phyloP scores from a whole-genome alignment of 2,113 vertebrate species.

The Pampusana beccarii region DNA sequence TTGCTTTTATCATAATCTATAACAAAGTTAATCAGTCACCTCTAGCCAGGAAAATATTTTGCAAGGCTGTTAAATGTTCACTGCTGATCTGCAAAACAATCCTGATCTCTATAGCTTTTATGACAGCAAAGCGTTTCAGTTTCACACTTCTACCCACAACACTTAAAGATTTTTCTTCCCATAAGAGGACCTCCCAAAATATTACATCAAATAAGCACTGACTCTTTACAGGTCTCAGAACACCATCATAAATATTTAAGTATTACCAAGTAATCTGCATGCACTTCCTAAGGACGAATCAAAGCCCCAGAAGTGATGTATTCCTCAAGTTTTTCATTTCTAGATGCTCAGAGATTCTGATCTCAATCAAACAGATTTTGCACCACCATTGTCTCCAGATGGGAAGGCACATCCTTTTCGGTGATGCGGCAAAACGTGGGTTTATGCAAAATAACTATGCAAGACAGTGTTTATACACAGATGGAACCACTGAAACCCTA shows the following conservation, averaged over 20 bases:
- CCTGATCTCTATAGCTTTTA: neutral
- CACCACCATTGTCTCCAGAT: neutral
- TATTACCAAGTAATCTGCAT: neutral
- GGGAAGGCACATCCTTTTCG: neutral
- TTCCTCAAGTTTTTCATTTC: neutral
- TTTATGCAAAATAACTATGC: neutral
- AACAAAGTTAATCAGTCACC: conserved; percentile 48
- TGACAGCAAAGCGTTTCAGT: neutral
- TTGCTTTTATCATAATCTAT: conserved; percentile 33
- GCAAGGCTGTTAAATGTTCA: neutral
- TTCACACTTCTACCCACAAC: neutral
- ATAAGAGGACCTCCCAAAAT: neutral
- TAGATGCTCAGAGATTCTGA: neutral
- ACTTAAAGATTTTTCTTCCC: neutral
- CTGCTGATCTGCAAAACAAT: neutral
- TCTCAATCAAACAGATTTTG: neutral
- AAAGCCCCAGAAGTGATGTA: neutral
- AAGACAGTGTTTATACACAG: neutral
- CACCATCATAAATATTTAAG: neutral
- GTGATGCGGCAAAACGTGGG: neutral
- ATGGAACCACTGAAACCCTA: neutral
- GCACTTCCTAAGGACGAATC: neutral
- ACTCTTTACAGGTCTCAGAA: neutral
- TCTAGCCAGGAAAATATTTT: neutral
- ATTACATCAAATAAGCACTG: neutral